A percentile compares a stretch with the other conserved stretches of the same genome.
These are phyloP conservation scores for Cinclus cinclus DNA, from an alignment of 2,113 vertebrate species.

Conservation along the genomic window DNA sequence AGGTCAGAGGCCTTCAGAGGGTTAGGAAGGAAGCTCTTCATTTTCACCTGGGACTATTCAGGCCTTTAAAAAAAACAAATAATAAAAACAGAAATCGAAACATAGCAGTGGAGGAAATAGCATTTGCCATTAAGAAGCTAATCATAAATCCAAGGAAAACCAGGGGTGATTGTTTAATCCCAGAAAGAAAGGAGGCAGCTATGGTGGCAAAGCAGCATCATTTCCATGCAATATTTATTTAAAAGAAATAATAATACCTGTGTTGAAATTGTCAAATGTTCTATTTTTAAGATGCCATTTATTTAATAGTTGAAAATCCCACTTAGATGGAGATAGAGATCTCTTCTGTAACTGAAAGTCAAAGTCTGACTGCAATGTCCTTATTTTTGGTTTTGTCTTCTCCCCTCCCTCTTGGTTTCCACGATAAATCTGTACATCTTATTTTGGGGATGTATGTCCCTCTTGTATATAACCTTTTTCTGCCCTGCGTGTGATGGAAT, in stretches of 20 bases:
- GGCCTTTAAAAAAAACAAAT: background rate
- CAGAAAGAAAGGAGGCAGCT: constrained; percentile 6
- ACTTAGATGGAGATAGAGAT: background rate
- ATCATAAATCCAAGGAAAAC: background rate
- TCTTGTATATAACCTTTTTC: constrained; percentile 45
- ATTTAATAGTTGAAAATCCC: constrained; percentile 55
- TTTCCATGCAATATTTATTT: constrained; percentile 66
- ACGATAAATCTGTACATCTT: constrained; percentile 25
- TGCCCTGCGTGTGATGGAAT: constrained; percentile 32
- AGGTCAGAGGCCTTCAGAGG: background rate
- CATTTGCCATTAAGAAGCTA: constrained; percentile 22
- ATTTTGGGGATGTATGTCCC: background rate
- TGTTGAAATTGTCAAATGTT: constrained; percentile 59
- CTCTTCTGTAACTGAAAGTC: constrained; percentile 35
- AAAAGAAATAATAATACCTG: constrained; percentile 53
- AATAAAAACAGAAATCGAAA: background rate
- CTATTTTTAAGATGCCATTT: constrained; percentile 66
- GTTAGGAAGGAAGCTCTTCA: background rate
- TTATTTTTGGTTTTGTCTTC: background rate
- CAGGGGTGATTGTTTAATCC: background rate
- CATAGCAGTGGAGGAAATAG: background rate
- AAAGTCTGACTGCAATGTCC: constrained; percentile 38
- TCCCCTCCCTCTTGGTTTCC: background rate
- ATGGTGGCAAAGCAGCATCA: constrained; percentile 11
- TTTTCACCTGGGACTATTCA: background rate